Conservation (phyloP, 2,113 vertebrate species). For the Tichodroma muraria region DNA sequence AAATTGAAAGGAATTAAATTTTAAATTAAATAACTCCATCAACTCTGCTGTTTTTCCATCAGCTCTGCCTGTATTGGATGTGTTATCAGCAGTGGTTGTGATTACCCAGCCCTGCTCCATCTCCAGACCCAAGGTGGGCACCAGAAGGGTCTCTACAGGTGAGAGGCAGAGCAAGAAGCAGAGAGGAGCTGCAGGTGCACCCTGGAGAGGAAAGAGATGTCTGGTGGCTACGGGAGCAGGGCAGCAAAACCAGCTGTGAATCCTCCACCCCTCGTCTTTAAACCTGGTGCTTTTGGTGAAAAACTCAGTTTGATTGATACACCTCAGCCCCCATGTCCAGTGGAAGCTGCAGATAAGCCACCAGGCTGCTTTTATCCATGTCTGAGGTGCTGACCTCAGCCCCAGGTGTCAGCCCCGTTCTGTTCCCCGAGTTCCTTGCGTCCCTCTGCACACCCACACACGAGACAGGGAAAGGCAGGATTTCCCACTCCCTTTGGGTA, state of each 20-base stretch:
- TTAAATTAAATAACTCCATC: neutral
- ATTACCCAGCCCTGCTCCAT: neutral
- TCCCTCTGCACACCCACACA: neutral
- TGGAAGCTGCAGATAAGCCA: neutral
- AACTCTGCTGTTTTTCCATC: neutral
- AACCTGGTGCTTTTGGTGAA: neutral
- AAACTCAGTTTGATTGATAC: neutral
- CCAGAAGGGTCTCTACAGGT: neutral
- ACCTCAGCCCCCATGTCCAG: neutral
- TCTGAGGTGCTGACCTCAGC: neutral
- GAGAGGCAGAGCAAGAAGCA: neutral
- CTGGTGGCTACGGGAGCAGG: neutral
- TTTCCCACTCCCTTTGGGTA: neutral
- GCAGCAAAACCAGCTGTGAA: neutral
- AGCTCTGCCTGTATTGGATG: neutral
- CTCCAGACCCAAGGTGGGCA: neutral
- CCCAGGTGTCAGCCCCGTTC: neutral
- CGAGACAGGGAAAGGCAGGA: neutral
- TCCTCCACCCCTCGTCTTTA: neutral
- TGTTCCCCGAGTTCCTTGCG: rapidly evolving
- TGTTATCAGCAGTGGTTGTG: neutral
- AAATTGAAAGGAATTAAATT: neutral
- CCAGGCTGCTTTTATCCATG: neutral
- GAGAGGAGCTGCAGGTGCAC: neutral
- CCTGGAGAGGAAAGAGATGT: neutral